Evolutionary conservation across 1,140 invertebrate species (phyloP), one percentile per base, ranked within the genome.

Genomic region (Drosophila serrata): DNA sequence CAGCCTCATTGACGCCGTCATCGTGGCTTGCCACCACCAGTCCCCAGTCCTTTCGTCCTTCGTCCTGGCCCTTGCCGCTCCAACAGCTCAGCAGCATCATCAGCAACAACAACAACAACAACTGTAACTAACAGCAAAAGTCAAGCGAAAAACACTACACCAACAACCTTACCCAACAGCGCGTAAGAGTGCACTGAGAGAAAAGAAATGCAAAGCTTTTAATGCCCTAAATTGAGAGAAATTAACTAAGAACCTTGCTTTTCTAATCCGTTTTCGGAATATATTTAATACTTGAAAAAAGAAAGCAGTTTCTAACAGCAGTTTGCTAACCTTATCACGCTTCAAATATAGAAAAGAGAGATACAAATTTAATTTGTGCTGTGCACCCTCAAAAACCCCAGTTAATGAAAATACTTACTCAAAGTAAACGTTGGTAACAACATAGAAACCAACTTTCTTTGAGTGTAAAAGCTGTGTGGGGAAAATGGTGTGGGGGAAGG

Each of bases 81-180:
- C 45, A 56, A 19, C 45, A 65, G 45, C 51, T 24, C 35, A 79
- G 22, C 67, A 74, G 68, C 62, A 62, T 22, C 55, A 53, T 15
- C 45, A 53, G 45, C 33, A 75, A 60, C 76, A 24, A 24, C 33
- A 75, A 60, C 76, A 24, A 24, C 24, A 70, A 84, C 60, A 61
- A 67, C 68, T 51, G 55, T 75, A 68, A 78, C 75, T 78, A 78
- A 78, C 65, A 77, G 65, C 65, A 79, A 79, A 79, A 79, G 75
- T 78, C 75, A 77, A 79, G 58, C 75, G 43, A 78, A 61, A 78
- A 70, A 43, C 51, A 55, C 72, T 40, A 45, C 74, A 27, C 37
- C 42, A 17, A 31, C 76, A 88, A 82, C 84, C 76, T 82, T 87
- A 82, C 80, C 68, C 84, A 88, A 88, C 79, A 55, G 64, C 62